phyloP scores from a whole-genome alignment of 2,888 invertebrate genomes.

The Megastigmus dorsalis region DNA sequence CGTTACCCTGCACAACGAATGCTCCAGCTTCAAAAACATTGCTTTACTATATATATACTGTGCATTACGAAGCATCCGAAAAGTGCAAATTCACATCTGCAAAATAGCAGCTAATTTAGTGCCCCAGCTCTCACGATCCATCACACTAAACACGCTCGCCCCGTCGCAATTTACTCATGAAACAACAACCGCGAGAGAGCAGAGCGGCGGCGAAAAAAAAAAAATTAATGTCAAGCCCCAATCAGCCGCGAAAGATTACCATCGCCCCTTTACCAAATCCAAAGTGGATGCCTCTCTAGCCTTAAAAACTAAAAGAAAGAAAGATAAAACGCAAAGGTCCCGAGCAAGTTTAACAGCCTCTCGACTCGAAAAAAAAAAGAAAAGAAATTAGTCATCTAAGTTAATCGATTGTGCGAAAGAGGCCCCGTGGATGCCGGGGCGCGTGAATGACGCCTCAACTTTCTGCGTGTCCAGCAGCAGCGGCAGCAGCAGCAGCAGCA shows the following conservation, averaged over 20 bases:
- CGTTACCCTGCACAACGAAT: too few relatives aligned
- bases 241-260: slow-evolving; percentile 14
- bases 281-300: slow-evolving; percentile 33
- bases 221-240: slow-evolving; percentile 27
- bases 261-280: too few relatives aligned
- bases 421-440: background rate
- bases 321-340: too few relatives aligned
- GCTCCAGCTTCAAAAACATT: too few relatives aligned
- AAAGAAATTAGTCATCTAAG: slow-evolving; percentile 49
- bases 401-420: slow-evolving; percentile 48
- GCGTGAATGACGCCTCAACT: background rate
- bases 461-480: too few relatives aligned
- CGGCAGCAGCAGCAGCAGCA: too few relatives aligned
- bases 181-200: background rate
- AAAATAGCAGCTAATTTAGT: slow-evolving; percentile 6
- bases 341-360: too few relatives aligned
- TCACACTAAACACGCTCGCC: background rate
- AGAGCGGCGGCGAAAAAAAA: background rate
- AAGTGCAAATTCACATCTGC: background rate
- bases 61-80: too few relatives aligned
- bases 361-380: background rate
- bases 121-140: background rate
- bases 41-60: too few relatives aligned
- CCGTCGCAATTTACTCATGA: background rate
- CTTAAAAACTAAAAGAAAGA: too few relatives aligned